These are phyloP conservation scores for Scalopus aquaticus DNA, from an alignment of 2,113 vertebrate genomes.

Conservation along the genomic window DNA sequence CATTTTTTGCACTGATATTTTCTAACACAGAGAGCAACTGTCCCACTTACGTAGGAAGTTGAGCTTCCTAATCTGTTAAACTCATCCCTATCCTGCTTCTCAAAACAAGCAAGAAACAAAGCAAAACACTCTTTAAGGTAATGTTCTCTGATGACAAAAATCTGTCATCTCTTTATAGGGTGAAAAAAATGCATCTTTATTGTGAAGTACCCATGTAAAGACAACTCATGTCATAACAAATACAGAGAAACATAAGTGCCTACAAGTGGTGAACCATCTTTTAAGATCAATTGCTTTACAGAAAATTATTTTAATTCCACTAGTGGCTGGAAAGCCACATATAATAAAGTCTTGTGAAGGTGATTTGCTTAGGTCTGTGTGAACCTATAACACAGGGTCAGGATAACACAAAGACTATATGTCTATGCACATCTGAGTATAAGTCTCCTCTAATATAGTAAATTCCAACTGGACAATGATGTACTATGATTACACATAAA, in stretches of 20 bases:
- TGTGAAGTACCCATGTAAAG: background rate
- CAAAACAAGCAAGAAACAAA: background rate
- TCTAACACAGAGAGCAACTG: background rate
- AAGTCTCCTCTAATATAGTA: background rate
- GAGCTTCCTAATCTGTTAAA: constrained; percentile 23
- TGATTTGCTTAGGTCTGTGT: background rate
- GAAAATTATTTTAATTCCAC: background rate
- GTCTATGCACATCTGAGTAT: background rate
- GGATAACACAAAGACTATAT: background rate
- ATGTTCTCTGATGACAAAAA: background rate
- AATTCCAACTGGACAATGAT: background rate
- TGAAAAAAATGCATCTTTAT: background rate
- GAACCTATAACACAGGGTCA: background rate
- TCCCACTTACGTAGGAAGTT: background rate
- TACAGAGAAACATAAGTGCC: background rate
- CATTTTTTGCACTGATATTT: constrained; percentile 55
- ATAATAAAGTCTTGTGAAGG: background rate
- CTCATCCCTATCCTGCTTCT: background rate
- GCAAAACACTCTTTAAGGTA: background rate
- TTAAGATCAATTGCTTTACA: background rate
- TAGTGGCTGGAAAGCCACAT: background rate
- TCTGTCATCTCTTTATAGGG: background rate
- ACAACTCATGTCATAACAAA: background rate
- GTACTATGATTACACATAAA: background rate
- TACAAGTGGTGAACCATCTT: background rate